Percentiles rank a stretch among this genome's conserved stretches.
Conservation (phyloP, 2,797 vertebrate genomes). For the Amniataba percoides region DNA sequence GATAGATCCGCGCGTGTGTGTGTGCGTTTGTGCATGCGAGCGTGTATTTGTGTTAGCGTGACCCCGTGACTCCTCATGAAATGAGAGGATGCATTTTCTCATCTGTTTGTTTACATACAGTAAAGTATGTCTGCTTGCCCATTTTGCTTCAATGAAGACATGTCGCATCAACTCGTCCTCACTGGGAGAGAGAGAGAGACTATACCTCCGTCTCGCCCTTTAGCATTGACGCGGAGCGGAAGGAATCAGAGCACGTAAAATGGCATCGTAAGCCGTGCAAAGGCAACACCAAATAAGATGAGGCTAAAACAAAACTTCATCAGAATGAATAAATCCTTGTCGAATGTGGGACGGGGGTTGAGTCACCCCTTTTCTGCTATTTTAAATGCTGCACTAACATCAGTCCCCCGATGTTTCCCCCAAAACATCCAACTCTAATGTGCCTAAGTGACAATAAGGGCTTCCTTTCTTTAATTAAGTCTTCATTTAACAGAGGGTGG, state of each 20-base stretch:
- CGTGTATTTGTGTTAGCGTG: constrained; percentile 30
- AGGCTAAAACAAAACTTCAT: constrained; percentile 15
- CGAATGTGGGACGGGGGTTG: neutral
- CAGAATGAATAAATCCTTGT: neutral
- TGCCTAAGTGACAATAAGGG: constrained; percentile 1
- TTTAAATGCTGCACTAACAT: constrained; percentile 30
- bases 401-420: constrained; percentile 19
- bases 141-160: constrained; percentile 35
- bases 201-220: constrained; percentile 2
- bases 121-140: constrained; percentile 38
- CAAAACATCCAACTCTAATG: constrained; percentile 2
- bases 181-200: constrained; percentile 3
- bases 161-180: constrained; percentile 41
- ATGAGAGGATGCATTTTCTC: constrained; percentile 34
- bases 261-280: neutral
- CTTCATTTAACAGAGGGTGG: constrained; percentile 38
- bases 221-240: constrained; percentile 1
- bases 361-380: constrained; percentile 18
- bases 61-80: constrained; percentile 39
- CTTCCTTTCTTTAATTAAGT: constrained; percentile 10
- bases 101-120: constrained; percentile 53
- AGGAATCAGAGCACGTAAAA: constrained; percentile 11
- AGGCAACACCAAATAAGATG: neutral
- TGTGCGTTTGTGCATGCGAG: constrained; percentile 14
- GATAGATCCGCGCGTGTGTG: constrained; percentile 15